Evolutionary conservation across 2,888 invertebrate genomes (phyloP), one percentile per base, ranked within the genome.

Genomic region (Drosophila melanosoma): DNA sequence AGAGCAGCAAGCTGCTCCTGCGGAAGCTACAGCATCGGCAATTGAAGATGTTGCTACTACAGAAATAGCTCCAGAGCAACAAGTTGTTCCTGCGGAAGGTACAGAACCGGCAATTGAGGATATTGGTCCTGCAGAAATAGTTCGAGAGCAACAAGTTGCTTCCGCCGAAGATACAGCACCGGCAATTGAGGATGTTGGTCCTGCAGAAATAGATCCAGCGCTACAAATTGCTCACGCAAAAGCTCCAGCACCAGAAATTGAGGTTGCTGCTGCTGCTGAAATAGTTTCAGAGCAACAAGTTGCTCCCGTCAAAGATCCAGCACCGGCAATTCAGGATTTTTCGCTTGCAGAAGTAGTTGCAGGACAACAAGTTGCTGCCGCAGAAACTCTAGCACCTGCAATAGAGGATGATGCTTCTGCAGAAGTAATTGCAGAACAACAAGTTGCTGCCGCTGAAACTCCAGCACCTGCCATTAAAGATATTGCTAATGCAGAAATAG

Each of bases 1-100:
- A 45, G 45, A 42, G n/a, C 40, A 40, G 15, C 3, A 10, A 0
- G n/a, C 10, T 20, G 42, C 0, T n/a, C 3, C 4, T 11, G 42
- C 0, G n/a, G 0, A n/a, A 17, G 0, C 1, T 15, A 6, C 38
- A 17, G 2, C 17, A 8, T 5, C 0, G 3, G 8, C 38, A 8
- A 8, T 0, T 17, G 17, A 17, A 3, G 8, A 17, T 8, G 2
- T 8, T 38, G 17, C 8, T 17, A 1, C 8, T 17, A 8, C 8
- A 38, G 38, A 17, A 38, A 0, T 2, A 8, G 38, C 3, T 26
- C 26, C 26, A 26, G 26, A 2, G 26, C 26, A 3, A 26, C 26
- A 26, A 60, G 11, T 33, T n/a, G 49, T 26, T 6, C 0, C 42
- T 33, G 51, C 10, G 12, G 56, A 49, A 15, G 8, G 42, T 33